These are phyloP conservation scores for Chondrilla cf. caribensis DNA, from an alignment of 37 sponge, comb jelly and placozoan genomes.

Conservation along the genomic window DNA sequence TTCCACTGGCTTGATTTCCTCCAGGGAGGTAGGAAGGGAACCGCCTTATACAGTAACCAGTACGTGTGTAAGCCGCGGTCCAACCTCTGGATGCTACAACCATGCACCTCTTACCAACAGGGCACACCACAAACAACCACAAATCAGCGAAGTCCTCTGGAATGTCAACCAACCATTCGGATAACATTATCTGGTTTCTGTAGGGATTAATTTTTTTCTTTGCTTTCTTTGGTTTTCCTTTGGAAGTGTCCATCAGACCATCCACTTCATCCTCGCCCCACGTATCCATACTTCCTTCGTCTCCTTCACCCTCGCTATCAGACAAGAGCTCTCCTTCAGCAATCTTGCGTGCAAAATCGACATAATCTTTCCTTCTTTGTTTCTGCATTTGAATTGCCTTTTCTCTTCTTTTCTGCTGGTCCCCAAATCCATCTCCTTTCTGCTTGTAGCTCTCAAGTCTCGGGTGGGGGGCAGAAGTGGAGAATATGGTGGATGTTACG, in stretches of 20 bases:
- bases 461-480: constrained; percentile 45
- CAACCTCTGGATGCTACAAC: constrained; percentile 71
- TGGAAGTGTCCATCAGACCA: not conserved
- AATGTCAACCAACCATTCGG: constrained; percentile 92
- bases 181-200: constrained; percentile 90
- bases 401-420: constrained; percentile 53
- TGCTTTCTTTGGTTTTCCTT: not conserved
- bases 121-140: constrained; percentile 83
- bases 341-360: constrained; percentile 47
- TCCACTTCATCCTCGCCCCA: constrained; percentile 15
- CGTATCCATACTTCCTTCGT: constrained; percentile 32
- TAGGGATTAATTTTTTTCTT: constrained; percentile 45
- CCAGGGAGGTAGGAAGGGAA: constrained; percentile 94
- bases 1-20: constrained; percentile 37
- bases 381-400: constrained; percentile 46
- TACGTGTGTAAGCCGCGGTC: constrained; percentile 77
- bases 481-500: constrained; percentile 20
- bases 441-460: constrained; percentile 53
- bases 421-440: constrained; percentile 44
- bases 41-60: constrained; percentile 58
- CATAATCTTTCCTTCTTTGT: constrained; percentile 31
- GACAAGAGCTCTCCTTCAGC: constrained; percentile 37
- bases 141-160: constrained; percentile 74
- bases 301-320: constrained; percentile 34
- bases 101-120: constrained; percentile 82